phyloP scores from a whole-genome alignment of 1,140 invertebrate species.

The Sminthurides bifidus region DNA sequence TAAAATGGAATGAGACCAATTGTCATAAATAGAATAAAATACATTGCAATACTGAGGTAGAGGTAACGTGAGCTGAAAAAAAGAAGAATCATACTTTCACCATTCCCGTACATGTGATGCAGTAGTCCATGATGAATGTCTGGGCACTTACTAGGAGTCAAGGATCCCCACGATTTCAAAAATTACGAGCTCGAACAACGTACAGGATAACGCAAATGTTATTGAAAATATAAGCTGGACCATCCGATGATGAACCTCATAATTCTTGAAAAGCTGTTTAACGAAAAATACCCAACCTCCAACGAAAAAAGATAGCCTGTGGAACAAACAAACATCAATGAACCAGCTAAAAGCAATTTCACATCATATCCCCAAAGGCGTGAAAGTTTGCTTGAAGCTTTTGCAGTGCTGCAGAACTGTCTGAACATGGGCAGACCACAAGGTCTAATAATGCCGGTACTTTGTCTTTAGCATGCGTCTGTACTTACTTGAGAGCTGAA shows the following conservation, averaged over 20 bases:
- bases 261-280: conserved; percentile 93
- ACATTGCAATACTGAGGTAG: conserved; percentile 88
- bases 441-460: too few relatives aligned
- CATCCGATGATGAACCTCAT: conserved; percentile 89
- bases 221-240: conserved; percentile 94
- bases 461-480: too few relatives aligned
- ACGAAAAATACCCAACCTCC: conserved; percentile 98
- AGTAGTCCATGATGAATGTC: conserved; percentile 15
- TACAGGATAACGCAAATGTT: conserved; percentile 94
- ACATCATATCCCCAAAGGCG: too few relatives aligned
- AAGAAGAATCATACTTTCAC: conserved; percentile 8
- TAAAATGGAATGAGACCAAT: conserved; percentile 95
- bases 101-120: conserved; percentile 1
- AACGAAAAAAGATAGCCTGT: conserved; percentile 83
- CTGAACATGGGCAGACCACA: too few relatives aligned
- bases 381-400: too few relatives aligned
- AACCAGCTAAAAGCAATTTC: too few relatives aligned
- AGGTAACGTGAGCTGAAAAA: conserved; percentile 76
- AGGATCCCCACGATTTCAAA: conserved; percentile 96
- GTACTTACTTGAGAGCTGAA: conserved; percentile 51
- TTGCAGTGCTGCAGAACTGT: too few relatives aligned
- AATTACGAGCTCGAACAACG: conserved; percentile 99
- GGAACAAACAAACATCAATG: too few relatives aligned
- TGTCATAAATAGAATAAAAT: conserved; percentile 83
- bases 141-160: conserved; percentile 53